A percentile compares a stretch with the other conserved stretches of the same genome.
phyloP scores from a whole-genome alignment of 2,888 invertebrate genomes.

The Yponomeuta malinellus region DNA sequence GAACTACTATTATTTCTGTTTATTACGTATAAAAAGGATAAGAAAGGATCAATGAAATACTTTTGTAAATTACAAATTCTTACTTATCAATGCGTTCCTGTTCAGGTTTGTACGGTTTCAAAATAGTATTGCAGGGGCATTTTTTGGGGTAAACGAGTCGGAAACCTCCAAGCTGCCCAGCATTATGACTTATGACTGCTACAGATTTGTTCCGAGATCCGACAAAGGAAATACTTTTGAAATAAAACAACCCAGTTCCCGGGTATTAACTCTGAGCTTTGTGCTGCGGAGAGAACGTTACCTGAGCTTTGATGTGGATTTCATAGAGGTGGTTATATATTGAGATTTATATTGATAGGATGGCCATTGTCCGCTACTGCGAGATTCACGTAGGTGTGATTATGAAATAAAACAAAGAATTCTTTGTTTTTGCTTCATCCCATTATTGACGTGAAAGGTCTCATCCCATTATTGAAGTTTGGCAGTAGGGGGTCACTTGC shows the following conservation, averaged over 20 bases:
- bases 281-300: background rate
- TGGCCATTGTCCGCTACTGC: no score
- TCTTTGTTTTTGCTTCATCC: no score
- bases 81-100: no score
- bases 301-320: background rate
- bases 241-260: slow-evolving; percentile 5
- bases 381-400: no score
- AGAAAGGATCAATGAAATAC: no score
- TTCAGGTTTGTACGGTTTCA: background rate
- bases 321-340: background rate
- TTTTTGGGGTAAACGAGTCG: background rate
- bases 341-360: background rate
- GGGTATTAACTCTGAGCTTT: background rate
- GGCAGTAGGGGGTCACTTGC: no score
- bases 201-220: background rate
- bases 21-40: no score
- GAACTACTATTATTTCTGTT: no score
- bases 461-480: no score
- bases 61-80: no score
- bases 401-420: no score
- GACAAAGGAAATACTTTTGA: slow-evolving; percentile 8
- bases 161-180: background rate
- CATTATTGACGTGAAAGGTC: no score
- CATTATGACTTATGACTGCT: background rate
- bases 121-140: background rate